These are phyloP conservation scores for Calyptomena viridis DNA, from an alignment of 2,113 vertebrate species.

Conservation along the genomic window DNA sequence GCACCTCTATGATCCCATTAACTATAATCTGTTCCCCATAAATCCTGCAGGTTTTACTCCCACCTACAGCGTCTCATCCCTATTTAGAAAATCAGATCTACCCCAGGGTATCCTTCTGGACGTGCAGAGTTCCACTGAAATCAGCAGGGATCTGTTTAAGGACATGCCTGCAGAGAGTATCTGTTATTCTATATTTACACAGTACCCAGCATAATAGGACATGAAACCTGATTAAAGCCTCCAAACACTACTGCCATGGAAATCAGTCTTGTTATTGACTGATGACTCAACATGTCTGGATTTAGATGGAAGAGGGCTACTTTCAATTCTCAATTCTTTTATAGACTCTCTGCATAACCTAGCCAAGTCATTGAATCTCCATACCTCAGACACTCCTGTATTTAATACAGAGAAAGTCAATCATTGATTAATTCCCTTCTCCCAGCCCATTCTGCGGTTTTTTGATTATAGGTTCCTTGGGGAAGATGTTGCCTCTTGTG, in stretches of 20 bases:
- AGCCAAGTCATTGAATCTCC: slow-evolving; percentile 51
- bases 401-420: slow-evolving; percentile 46
- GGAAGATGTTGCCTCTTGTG: not conserved
- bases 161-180: slow-evolving; percentile 37
- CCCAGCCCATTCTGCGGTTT: not conserved
- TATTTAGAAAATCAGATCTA: slow-evolving; percentile 33
- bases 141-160: slow-evolving; percentile 42
- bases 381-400: slow-evolving; percentile 22
- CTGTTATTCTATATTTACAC: slow-evolving; percentile 58
- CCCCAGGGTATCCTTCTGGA: slow-evolving; percentile 12
- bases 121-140: slow-evolving; percentile 20
- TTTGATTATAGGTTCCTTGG: not conserved
- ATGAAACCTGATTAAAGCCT: slow-evolving; percentile 51
- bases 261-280: slow-evolving; percentile 64
- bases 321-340: slow-evolving; percentile 57
- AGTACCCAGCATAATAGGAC: slow-evolving; percentile 39
- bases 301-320: slow-evolving; percentile 56
- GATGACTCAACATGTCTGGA: slow-evolving; percentile 60
- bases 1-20: not conserved
- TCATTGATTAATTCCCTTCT: slow-evolving; percentile 45
- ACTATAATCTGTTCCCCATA: not conserved
- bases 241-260: slow-evolving; percentile 37
- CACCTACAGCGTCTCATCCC: not conserved
- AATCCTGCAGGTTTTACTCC: slow-evolving; percentile 9
- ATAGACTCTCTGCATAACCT: slow-evolving; percentile 27